These are phyloP conservation scores for Lamellibrachia satsuma DNA, from an alignment of 2,888 invertebrate species.

Conservation along the genomic window DNA sequence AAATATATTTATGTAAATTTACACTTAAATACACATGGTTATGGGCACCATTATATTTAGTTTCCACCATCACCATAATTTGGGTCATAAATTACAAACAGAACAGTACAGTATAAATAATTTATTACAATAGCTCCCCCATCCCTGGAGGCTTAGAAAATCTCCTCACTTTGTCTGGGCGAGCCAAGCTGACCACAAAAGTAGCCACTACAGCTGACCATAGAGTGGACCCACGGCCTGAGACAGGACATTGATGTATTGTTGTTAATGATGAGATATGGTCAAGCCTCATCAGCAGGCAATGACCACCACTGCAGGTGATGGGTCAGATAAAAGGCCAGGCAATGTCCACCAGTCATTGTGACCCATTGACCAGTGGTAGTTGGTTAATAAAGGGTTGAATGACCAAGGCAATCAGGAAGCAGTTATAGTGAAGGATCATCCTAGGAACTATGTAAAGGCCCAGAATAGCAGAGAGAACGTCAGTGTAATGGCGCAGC, in stretches of 20 bases:
- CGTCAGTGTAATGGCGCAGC: background rate
- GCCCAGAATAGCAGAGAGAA: background rate
- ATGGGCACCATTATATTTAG: background rate
- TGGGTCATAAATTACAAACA: background rate
- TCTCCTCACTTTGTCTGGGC: background rate
- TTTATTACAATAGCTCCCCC: background rate
- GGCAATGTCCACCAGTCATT: background rate
- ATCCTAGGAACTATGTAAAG: background rate
- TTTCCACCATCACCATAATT: background rate
- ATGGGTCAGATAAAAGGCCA: background rate
- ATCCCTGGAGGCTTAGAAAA: background rate
- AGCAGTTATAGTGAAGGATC: background rate
- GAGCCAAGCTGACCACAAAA: background rate
- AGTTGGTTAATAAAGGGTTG: conserved; percentile 9
- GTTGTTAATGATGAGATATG: conserved; percentile 2
- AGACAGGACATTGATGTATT: background rate
- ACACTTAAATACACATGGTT: background rate
- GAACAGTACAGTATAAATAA: background rate
- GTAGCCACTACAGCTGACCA: background rate
- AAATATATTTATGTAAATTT: too few species aligned
- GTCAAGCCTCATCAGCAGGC: background rate
- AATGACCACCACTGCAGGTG: background rate
- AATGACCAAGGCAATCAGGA: background rate
- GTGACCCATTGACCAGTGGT: background rate
- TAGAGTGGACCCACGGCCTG: background rate